These are phyloP conservation scores for Paralvinella palmiformis DNA, from an alignment of 1,140 invertebrate genomes.

Conservation along the genomic window DNA sequence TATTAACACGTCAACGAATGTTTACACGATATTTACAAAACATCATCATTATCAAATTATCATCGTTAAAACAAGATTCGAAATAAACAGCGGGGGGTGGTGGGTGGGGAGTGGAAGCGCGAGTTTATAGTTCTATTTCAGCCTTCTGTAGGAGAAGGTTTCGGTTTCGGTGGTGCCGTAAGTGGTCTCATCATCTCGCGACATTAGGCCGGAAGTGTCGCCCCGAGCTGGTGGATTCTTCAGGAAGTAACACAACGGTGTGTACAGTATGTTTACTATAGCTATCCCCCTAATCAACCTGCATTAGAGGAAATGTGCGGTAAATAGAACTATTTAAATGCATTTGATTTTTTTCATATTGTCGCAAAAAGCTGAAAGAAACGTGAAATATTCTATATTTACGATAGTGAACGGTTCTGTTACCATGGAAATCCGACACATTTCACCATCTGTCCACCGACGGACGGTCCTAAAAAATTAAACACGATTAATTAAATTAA, in stretches of 20 bases:
- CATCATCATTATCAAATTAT: too few relatives aligned
- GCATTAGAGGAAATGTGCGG: slow-evolving; percentile 16
- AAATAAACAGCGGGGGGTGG: too few relatives aligned
- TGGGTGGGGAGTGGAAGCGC: too few relatives aligned
- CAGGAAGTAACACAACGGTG: slow-evolving; percentile 80
- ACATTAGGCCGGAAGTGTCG: too few relatives aligned
- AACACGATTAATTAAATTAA: not conserved
- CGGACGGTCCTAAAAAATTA: slow-evolving; percentile 31
- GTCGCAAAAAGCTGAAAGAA: not conserved
- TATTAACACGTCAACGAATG: too few relatives aligned
- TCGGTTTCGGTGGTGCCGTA: too few relatives aligned
- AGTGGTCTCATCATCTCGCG: too few relatives aligned
- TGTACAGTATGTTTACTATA: slow-evolving; percentile 87
- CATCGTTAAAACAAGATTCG: too few relatives aligned
- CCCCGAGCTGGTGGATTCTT: slow-evolving; percentile 79
- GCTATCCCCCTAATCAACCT: slow-evolving; percentile 89
- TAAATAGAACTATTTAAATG: slow-evolving; percentile 4
- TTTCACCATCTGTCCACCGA: slow-evolving; percentile 64
- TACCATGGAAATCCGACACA: slow-evolving; percentile 84
- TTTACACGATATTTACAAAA: too few relatives aligned
- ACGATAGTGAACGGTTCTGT: not conserved
- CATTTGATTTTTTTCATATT: not conserved
- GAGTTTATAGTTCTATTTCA: too few relatives aligned
- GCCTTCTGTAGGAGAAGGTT: too few relatives aligned
- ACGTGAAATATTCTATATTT: not conserved